phyloP scores from a whole-genome alignment of 2,888 invertebrate genomes.

The Lobophora halterata region DNA sequence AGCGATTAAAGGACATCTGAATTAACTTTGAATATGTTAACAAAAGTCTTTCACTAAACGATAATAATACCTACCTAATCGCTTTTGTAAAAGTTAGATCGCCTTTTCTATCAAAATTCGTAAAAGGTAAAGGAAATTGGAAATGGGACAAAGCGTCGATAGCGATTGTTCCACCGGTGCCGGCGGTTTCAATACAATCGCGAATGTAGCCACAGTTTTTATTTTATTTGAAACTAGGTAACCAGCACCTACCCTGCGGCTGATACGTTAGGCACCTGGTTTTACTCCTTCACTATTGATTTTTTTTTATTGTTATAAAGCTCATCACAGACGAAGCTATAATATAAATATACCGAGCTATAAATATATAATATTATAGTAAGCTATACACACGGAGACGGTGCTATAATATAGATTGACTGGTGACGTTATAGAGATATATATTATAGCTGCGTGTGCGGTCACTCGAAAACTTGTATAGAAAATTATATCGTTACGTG shows the following conservation, averaged over 20 bases:
- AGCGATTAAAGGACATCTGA: too few relatives aligned
- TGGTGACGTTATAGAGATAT: too few relatives aligned
- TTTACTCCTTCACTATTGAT: slow-evolving; percentile 21
- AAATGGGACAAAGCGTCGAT: slow-evolving; percentile 34
- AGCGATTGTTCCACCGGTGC: slow-evolving; percentile 30
- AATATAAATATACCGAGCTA: background rate
- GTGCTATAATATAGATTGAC: too few relatives aligned
- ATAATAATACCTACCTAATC: background rate
- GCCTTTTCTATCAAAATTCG: slow-evolving; percentile 13
- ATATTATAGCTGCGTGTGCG: too few relatives aligned
- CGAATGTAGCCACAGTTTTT: slow-evolving; percentile 24
- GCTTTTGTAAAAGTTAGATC: slow-evolving; percentile 4
- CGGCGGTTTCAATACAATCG: slow-evolving; percentile 27
- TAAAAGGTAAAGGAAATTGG: slow-evolving; percentile 20
- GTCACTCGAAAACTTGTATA: too few relatives aligned
- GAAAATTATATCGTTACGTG: too few relatives aligned
- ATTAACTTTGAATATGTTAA: too few relatives aligned
- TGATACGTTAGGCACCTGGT: slow-evolving; percentile 14
- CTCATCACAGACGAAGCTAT: too few relatives aligned
- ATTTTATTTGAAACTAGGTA: slow-evolving; percentile 32
- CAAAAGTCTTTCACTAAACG: too few relatives aligned
- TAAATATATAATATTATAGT: too few relatives aligned
- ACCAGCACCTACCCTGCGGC: slow-evolving; percentile 20
- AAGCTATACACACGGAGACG: too few relatives aligned
- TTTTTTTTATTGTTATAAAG: too few relatives aligned